phyloP scores from a whole-genome alignment of 64 coral and sea anemone genomes.

The Stichodactyla mertensii region DNA sequence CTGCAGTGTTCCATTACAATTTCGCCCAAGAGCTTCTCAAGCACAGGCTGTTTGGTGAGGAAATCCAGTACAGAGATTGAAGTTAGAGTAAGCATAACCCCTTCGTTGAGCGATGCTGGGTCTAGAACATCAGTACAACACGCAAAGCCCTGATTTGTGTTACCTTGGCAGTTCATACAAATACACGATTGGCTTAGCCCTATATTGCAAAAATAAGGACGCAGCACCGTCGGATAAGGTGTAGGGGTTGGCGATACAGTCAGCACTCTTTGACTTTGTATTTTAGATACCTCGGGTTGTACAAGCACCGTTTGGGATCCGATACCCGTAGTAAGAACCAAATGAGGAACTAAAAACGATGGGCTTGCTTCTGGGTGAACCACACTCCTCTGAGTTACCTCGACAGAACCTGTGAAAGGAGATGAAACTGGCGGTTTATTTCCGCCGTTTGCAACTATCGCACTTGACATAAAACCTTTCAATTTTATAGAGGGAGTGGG shows the following conservation, averaged over 20 bases:
- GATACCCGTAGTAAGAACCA: not conserved
- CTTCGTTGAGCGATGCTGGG: constrained; percentile 30
- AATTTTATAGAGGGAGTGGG: constrained; percentile 10
- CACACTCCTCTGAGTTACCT: not conserved
- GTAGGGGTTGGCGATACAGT: constrained; percentile 1
- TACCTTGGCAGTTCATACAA: constrained; percentile 72
- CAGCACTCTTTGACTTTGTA: not conserved
- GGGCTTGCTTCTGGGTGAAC: constrained; percentile 5
- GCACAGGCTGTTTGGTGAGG: not conserved
- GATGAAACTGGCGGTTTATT: constrained; percentile 28
- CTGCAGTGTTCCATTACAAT: not conserved
- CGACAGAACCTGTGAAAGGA: constrained; percentile 21
- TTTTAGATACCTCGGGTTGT: not conserved
- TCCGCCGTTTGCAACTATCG: not conserved
- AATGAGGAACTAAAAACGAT: not conserved
- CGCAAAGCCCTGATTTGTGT: constrained; percentile 19
- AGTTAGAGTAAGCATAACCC: constrained; percentile 36
- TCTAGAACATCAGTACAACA: constrained; percentile 64
- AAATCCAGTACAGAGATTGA: constrained; percentile 41
- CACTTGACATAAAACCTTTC: not conserved
- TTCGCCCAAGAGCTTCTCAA: not conserved
- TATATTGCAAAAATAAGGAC: not conserved
- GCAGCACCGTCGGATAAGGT: not conserved
- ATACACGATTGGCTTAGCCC: constrained; percentile 32
- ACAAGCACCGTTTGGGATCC: not conserved